Evolutionary conservation across 1,140 invertebrate genomes (phyloP).

Genomic region (Drosophila lowei): DNA sequence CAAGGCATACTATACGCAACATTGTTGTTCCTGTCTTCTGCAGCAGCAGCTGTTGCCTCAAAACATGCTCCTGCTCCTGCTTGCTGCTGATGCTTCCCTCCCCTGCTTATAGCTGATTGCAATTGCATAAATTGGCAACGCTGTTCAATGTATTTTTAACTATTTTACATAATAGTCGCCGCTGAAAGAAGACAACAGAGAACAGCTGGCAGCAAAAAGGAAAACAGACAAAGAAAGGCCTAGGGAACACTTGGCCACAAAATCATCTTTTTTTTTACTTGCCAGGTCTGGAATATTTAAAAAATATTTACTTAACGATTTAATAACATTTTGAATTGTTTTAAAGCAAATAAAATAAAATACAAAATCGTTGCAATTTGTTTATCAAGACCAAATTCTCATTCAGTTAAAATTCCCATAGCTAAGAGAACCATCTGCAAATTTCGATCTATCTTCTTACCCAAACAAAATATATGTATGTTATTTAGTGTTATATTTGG

Average conservation of each 20-base stretch:
- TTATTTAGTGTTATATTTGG: no score
- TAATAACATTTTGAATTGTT: no score
- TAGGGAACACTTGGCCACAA: not conserved
- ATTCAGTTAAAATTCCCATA: no score
- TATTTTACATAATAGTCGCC: slow-evolving; percentile 57
- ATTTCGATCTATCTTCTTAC: no score
- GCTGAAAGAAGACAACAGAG: not conserved
- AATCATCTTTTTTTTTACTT: not conserved
- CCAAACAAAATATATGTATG: no score
- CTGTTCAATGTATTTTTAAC: slow-evolving; percentile 60
- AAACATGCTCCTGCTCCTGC: slow-evolving; percentile 3
- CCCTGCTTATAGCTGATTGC: slow-evolving; percentile 26
- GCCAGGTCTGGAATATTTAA: no score
- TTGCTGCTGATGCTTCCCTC: not conserved
- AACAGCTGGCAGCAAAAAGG: slow-evolving; percentile 11
- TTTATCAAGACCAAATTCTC: no score
- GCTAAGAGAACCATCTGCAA: no score
- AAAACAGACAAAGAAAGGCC: not conserved
- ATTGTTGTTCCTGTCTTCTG: slow-evolving; percentile 43
- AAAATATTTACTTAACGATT: no score
- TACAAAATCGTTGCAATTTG: no score
- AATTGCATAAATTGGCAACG: slow-evolving; percentile 61
- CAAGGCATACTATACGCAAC: slow-evolving; percentile 45
- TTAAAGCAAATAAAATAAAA: no score
- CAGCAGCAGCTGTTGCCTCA: slow-evolving; percentile 42